Conservation (phyloP, 1,140 invertebrate genomes). For the Drosophila truncata region DNA sequence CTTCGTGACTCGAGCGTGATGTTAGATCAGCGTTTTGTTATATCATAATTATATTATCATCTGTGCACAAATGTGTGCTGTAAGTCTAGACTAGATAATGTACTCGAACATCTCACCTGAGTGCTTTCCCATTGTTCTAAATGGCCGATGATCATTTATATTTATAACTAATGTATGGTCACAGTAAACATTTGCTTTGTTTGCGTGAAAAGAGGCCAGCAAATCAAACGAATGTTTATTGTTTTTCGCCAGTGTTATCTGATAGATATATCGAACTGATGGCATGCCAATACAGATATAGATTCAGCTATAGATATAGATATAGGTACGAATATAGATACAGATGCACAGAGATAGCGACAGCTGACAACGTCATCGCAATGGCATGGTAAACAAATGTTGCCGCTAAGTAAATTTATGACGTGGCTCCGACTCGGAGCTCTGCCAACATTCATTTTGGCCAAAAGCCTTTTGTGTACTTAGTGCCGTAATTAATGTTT, state of each 20-base stretch:
- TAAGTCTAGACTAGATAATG: conserved; percentile 9
- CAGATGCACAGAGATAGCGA: conserved; percentile 15
- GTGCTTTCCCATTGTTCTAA: conserved; percentile 25
- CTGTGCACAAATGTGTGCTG: conserved; percentile 1
- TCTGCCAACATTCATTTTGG: conserved; percentile 16
- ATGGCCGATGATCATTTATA: conserved; percentile 14
- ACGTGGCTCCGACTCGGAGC: conserved; percentile 31
- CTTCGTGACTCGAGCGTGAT: conserved; percentile 25
- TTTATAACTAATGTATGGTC: conserved; percentile 19
- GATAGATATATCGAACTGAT: conserved; percentile 46
- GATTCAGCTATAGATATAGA: background rate
- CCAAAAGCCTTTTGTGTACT: conserved; percentile 33
- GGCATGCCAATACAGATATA: conserved; percentile 13
- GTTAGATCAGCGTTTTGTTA: conserved; percentile 20
- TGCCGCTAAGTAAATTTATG: conserved; percentile 36
- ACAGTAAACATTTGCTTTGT: conserved; percentile 14
- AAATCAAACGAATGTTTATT: conserved; percentile 46
- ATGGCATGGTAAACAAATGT: conserved; percentile 22
- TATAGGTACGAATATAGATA: background rate
- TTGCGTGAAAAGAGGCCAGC: conserved; percentile 37
- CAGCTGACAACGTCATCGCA: conserved; percentile 54
- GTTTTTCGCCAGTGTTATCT: conserved; percentile 25
- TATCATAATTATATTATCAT: conserved; percentile 18
- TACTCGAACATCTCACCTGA: conserved; percentile 8
- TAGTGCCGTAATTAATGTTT: conserved; percentile 37